Base-by-base conservation (phyloP, 2,113 vertebrate genomes). In the Hystrix cristata region DNA sequence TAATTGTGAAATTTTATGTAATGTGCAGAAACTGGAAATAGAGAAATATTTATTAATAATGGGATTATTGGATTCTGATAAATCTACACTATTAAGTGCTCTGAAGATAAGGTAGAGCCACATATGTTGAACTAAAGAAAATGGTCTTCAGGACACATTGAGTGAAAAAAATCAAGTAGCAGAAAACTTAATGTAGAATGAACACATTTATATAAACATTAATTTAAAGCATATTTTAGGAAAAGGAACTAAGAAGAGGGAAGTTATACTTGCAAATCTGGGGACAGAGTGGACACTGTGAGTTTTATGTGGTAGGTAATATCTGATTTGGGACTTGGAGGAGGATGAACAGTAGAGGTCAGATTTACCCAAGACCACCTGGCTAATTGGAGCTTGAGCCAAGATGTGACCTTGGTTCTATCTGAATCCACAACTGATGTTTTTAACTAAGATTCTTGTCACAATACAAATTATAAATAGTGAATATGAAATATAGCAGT, bases 231-330 rank as follows among this genome's bases (percentile, higher is more conserved):
- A 3, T 34, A 48, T 88, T 86, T 89, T 18, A 84, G 69, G 72
- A 76, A 91, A 74, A 72, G 55, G 14, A n/a, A 3, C 55, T 82
- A 82, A 60, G 29, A 91, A 64, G 9, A 81, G 9, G 43, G 11
- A 94, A 96, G 51, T 31, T 60, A 25, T 78, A 57, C n/a, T 86
- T 89, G 9, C 23, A 81, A 71, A 76, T 92, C n/a, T 87, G 67
- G 25, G 25, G 46, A 71, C 53, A 25, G 13, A 57, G 38, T 53
- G 23, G 84, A 21, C 29, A 29, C 38, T 51, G 87, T 25, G 55
- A 46, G 38, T 60, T 74, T 76, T 65, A 76, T 38, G 59, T 59
- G n/a, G 48, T 16, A 69, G 23, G 12, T 74, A 25, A 67, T 67
- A 27, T 53, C n/a, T 48, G 29, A 90, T 38, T 71, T 65, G 48